phyloP scores from a whole-genome alignment of 2,113 vertebrate species.

The Poeciliopsis prolifica region DNA sequence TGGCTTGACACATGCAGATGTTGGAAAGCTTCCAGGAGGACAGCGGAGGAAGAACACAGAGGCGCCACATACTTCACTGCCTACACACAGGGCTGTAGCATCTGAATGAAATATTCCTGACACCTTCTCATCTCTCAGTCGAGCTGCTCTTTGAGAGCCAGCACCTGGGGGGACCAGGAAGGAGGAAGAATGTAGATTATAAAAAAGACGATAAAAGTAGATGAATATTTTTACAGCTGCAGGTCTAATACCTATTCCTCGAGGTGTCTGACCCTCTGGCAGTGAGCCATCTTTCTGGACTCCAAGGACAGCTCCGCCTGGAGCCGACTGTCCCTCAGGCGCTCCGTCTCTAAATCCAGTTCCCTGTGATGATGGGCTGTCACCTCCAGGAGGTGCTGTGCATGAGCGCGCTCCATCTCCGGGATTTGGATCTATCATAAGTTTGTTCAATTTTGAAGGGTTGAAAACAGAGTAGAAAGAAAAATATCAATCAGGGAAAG shows the following conservation, averaged over 20 bases:
- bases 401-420: constrained; percentile 73
- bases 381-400: constrained; percentile 78
- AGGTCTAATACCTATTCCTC: constrained; percentile 77
- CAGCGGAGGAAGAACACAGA: constrained; percentile 37
- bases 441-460: constrained; percentile 23
- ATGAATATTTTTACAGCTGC: not conserved
- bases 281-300: constrained; percentile 73
- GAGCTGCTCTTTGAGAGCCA: constrained; percentile 78
- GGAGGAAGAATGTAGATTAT: not conserved
- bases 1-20: constrained; percentile 39
- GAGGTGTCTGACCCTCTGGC: constrained; percentile 69
- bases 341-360: constrained; percentile 68
- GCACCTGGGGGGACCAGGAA: constrained; percentile 66
- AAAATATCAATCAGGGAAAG: not conserved
- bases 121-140: constrained; percentile 71
- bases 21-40: constrained; percentile 53
- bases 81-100: constrained; percentile 64
- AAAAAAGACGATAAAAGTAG: not conserved
- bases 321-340: constrained; percentile 65
- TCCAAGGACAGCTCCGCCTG: constrained; percentile 74
- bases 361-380: constrained; percentile 75
- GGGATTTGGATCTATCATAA: constrained; percentile 70
- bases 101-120: constrained; percentile 66
- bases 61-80: constrained; percentile 47
- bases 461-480: not conserved